phyloP scores from a whole-genome alignment of 2,888 invertebrate genomes.

The Strigamia maritima region DNA sequence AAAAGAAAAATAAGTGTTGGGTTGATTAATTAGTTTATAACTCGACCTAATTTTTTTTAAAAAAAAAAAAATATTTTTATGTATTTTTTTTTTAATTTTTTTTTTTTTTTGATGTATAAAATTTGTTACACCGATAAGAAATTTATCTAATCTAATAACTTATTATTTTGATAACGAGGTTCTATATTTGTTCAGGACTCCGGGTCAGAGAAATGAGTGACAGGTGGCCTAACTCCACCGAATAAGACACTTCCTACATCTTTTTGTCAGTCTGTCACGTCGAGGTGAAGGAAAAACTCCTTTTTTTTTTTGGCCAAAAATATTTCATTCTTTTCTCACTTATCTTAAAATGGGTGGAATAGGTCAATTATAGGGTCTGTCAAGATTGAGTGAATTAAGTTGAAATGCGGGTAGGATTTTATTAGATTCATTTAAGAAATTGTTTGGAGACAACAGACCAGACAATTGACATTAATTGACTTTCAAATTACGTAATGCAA shows the following conservation, averaged over 20 bases:
- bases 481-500: too few species aligned
- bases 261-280: slow-evolving; percentile 4
- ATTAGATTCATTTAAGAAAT: neutral
- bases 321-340: neutral
- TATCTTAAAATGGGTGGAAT: neutral
- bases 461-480: too few species aligned
- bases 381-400: neutral
- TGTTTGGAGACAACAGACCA: neutral
- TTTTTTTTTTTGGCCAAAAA: neutral
- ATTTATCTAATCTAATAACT: too few species aligned
- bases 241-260: neutral
- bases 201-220: neutral
- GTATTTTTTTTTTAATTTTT: too few species aligned
- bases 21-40: too few species aligned
- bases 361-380: neutral
- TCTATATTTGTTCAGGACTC: neutral
- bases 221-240: neutral
- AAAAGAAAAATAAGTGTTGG: too few species aligned
- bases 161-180: too few species aligned
- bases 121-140: too few species aligned
- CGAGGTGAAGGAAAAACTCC: neutral
- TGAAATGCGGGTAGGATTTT: neutral
- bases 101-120: too few species aligned
- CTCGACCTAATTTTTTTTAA: too few species aligned
- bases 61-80: too few species aligned